Evolutionary conservation across 2,113 vertebrate species (phyloP).

Genomic region (Halichoerus grypus): DNA sequence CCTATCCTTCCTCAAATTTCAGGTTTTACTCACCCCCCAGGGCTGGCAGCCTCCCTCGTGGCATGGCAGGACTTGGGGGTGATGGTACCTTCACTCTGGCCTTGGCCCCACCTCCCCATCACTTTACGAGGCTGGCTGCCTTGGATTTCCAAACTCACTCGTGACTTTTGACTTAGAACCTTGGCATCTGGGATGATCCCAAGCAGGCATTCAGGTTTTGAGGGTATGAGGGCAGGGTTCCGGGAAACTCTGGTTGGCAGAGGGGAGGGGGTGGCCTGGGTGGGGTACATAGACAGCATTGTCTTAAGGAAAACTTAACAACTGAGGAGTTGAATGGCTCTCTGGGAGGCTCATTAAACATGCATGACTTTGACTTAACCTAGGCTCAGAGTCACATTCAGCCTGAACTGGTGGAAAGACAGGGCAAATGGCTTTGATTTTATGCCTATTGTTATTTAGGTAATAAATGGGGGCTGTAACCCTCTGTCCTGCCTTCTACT

Average conservation of each 20-base stretch:
- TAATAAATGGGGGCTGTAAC: no score
- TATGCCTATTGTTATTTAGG: background rate
- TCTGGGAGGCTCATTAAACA: background rate
- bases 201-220: background rate
- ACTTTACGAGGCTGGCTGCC: constrained; percentile 57
- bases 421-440: background rate
- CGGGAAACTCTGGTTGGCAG: background rate
- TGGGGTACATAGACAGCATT: background rate
- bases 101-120: constrained; percentile 19
- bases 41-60: constrained; percentile 32
- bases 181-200: constrained; percentile 73
- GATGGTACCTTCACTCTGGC: background rate
- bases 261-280: background rate
- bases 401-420: background rate
- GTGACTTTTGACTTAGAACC: constrained; percentile 71
- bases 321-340: background rate
- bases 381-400: background rate
- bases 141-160: constrained; percentile 74
- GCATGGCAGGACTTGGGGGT: background rate
- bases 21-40: constrained; percentile 78
- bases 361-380: background rate
- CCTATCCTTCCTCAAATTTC: constrained; percentile 79
- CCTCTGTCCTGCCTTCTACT: background rate
- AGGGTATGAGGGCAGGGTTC: background rate
- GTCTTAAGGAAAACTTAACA: background rate